These are phyloP conservation scores for Theretra japonica DNA, from an alignment of 2,888 invertebrate genomes.

Conservation along the genomic window DNA sequence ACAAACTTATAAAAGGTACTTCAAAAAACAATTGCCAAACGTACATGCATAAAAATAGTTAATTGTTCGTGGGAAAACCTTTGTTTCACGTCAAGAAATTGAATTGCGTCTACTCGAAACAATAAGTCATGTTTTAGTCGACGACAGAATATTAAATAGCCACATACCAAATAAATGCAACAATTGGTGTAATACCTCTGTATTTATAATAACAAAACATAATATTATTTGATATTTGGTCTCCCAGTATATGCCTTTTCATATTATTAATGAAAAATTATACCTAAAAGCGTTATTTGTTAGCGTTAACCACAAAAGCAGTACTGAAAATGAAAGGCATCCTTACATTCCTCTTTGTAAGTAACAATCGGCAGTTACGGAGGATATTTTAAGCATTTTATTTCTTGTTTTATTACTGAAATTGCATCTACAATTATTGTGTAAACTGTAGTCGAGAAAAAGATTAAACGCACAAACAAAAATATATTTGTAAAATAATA, in stretches of 20 bases:
- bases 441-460: no score
- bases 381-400: no score
- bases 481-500: no score
- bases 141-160: slow-evolving; percentile 49
- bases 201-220: background rate
- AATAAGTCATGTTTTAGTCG: slow-evolving; percentile 50
- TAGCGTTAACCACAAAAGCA: no score
- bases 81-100: slow-evolving; percentile 60
- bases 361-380: no score
- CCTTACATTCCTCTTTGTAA: no score
- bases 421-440: no score
- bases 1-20: slow-evolving; percentile 42
- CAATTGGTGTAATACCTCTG: background rate
- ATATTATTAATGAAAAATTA: no score
- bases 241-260: background rate
- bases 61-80: slow-evolving; percentile 60
- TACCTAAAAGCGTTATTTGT: no score
- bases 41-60: slow-evolving; percentile 56
- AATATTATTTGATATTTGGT: background rate
- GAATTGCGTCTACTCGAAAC: slow-evolving; percentile 50
- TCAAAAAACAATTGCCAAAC: slow-evolving; percentile 68
- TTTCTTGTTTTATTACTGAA: no score
- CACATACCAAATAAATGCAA: slow-evolving; percentile 4
- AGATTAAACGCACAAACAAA: no score
- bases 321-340: no score